Percentiles rank a stretch among this genome's conserved stretches.
These are phyloP conservation scores for Ligdia adustata DNA, from an alignment of 2,888 invertebrate genomes.

Conservation along the genomic window DNA sequence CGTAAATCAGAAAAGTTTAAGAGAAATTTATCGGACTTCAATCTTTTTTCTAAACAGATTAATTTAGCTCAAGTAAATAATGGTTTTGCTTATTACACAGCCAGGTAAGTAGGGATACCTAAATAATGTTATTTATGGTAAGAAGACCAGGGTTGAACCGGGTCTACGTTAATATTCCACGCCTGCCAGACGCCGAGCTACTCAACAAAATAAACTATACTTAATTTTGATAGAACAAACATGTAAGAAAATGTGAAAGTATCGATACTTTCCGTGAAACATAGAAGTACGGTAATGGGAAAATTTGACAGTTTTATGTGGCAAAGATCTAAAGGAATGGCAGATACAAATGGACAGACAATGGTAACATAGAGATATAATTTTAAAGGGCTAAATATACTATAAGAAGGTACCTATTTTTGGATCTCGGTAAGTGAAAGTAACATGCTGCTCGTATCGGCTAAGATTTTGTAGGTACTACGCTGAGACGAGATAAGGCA, in stretches of 20 bases:
- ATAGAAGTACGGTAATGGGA: slow-evolving; percentile 3
- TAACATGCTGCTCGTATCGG: no score
- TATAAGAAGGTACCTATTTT: no score
- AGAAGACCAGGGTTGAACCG: slow-evolving; percentile 57
- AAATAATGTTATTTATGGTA: slow-evolving; percentile 71
- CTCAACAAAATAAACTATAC: slow-evolving; percentile 56
- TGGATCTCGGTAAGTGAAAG: no score
- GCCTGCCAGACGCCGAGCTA: slow-evolving; percentile 48
- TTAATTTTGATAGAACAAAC: slow-evolving; percentile 54
- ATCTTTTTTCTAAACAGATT: neutral
- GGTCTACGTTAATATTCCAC: slow-evolving; percentile 61
- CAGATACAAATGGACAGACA: no score
- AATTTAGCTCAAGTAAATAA: slow-evolving; percentile 39
- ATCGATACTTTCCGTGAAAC: slow-evolving; percentile 23
- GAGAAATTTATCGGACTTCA: neutral
- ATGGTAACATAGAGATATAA: no score
- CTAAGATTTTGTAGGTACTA: no score
- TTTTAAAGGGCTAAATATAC: no score
- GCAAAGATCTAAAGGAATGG: slow-evolving; percentile 11
- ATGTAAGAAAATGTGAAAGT: slow-evolving; percentile 34
- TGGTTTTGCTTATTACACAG: slow-evolving; percentile 71
- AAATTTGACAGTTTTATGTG: slow-evolving; percentile 20
- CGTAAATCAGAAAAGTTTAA: no score
- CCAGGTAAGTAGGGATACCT: slow-evolving; percentile 66
- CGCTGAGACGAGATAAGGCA: no score